Evolutionary conservation across 2,113 vertebrate genomes (phyloP).

Genomic region (Coptodon bakossiorum): DNA sequence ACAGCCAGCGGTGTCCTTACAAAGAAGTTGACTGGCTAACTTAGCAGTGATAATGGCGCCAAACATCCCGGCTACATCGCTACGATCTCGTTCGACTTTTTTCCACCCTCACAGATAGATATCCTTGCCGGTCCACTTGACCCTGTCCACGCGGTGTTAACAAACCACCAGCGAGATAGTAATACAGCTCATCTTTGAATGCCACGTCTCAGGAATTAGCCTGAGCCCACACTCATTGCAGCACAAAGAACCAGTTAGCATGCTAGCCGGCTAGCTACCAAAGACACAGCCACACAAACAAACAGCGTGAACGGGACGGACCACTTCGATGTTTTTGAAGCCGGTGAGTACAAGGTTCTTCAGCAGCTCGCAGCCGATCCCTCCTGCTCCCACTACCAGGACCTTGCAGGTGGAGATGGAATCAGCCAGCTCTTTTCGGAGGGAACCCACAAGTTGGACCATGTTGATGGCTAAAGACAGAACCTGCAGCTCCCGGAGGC

Average conservation of each 20-base stretch:
- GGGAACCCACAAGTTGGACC: slow-evolving; percentile 79
- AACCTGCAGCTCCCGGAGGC: slow-evolving; percentile 18
- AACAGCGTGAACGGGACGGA: slow-evolving; percentile 57
- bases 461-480: slow-evolving; percentile 54
- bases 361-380: slow-evolving; percentile 93
- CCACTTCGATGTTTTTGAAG: slow-evolving; percentile 90
- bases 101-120: background rate
- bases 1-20: background rate
- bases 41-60: slow-evolving; percentile 44
- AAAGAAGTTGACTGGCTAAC: background rate
- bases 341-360: slow-evolving; percentile 93
- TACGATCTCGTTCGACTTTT: background rate
- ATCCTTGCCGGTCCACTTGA: rapidly evolving
- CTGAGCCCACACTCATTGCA: background rate
- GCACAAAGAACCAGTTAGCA: slow-evolving; percentile 56
- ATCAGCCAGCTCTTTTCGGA: slow-evolving; percentile 83
- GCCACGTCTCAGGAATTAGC: background rate
- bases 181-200: background rate
- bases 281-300: slow-evolving; percentile 21
- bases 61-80: background rate
- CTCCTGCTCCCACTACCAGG: slow-evolving; percentile 90
- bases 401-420: slow-evolving; percentile 79
- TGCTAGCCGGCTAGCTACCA: background rate
- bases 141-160: rapidly evolving
- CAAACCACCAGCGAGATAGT: background rate